Evolutionary conservation across 2,113 vertebrate genomes (phyloP).

Genomic region (Murina feae): DNA sequence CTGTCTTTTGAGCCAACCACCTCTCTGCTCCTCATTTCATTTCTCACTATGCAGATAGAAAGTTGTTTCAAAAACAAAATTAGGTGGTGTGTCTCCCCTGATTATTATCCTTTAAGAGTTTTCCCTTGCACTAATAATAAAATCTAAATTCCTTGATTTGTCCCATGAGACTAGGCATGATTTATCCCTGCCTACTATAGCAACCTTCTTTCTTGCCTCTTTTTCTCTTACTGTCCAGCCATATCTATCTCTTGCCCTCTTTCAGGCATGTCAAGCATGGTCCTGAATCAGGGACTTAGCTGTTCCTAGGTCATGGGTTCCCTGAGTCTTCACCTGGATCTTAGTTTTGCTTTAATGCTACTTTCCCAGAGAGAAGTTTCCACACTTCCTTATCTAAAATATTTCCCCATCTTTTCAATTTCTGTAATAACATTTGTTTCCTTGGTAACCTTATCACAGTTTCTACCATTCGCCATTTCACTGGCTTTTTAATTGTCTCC

Average conservation of each 20-base stretch:
- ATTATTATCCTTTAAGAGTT: background rate
- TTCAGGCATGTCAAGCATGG: fast-evolving
- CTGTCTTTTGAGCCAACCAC: background rate
- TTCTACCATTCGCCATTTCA: fast-evolving
- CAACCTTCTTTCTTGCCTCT: background rate
- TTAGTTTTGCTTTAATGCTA: background rate
- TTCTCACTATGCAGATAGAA: background rate
- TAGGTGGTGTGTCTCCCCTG: background rate
- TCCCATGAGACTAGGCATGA: background rate
- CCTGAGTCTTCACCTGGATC: background rate
- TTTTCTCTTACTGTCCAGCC: background rate
- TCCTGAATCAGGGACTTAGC: too few relatives aligned
- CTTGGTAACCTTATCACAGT: background rate
- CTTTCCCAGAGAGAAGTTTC: background rate
- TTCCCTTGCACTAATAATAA: background rate
- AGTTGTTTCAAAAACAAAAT: background rate
- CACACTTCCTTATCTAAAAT: background rate
- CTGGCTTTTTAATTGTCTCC: background rate
- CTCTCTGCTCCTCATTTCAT: background rate
- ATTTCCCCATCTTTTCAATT: background rate
- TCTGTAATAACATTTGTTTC: background rate
- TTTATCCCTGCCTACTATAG: too few relatives aligned
- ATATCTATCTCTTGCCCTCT: background rate
- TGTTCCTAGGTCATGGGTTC: fast-evolving
- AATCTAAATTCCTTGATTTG: background rate